phyloP scores from a whole-genome alignment of 2,113 vertebrate genomes.

The Edolisoma coerulescens region DNA sequence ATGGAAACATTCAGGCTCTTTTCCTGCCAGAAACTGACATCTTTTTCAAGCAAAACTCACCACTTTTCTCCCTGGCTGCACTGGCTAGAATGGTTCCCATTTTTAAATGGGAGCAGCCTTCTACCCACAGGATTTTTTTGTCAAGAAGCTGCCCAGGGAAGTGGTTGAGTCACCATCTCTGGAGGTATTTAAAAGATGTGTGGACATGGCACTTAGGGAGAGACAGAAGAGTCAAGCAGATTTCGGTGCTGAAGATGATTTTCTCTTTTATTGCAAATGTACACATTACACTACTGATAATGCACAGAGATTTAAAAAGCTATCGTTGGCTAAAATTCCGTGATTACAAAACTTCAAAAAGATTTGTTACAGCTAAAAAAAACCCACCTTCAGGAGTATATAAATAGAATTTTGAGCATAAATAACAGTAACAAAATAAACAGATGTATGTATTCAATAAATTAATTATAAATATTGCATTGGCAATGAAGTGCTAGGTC shows the following conservation, averaged over 20 bases:
- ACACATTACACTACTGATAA: slow-evolving; percentile 14
- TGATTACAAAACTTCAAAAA: slow-evolving; percentile 32
- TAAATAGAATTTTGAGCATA: slow-evolving; percentile 78
- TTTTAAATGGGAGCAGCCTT: not conserved
- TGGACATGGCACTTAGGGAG: not conserved
- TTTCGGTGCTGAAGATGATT: not conserved
- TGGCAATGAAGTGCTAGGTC: slow-evolving; percentile 73
- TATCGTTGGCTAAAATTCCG: not conserved
- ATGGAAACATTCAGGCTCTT: not conserved
- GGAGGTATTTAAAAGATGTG: not conserved
- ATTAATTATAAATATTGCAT: slow-evolving; percentile 80
- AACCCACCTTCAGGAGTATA: slow-evolving; percentile 34
- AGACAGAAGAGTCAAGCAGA: not conserved
- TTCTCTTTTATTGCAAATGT: slow-evolving; percentile 52
- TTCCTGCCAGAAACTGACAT: not conserved
- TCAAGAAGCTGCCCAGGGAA: not conserved
- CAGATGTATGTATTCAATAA: slow-evolving; percentile 72
- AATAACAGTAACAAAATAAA: slow-evolving; percentile 80
- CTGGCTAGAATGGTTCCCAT: not conserved
- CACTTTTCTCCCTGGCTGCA: not conserved
- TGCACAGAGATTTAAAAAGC: not conserved
- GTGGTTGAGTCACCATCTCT: not conserved
- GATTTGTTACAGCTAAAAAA: slow-evolving; percentile 60
- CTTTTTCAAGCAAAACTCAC: not conserved
- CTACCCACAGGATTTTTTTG: not conserved